A percentile compares a stretch with the other conserved stretches of the same genome.
These are phyloP conservation scores for Penaeus japonicus DNA, from an alignment of 1,140 invertebrate species.

Conservation along the genomic window DNA sequence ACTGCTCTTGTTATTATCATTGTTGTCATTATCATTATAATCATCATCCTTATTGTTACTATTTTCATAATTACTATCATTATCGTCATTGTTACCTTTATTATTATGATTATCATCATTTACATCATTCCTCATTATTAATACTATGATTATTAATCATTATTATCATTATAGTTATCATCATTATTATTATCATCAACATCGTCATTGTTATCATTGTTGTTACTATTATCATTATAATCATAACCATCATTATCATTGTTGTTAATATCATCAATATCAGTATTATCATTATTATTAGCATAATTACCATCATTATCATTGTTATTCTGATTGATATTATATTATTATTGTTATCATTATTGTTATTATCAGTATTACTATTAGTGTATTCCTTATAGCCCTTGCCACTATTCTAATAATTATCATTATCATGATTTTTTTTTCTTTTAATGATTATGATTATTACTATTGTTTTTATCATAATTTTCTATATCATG, in stretches of 20 bases:
- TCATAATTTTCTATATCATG: too few species aligned
- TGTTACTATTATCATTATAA: background rate
- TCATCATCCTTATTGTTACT: background rate
- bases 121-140: background rate
- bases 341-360: background rate
- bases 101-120: background rate
- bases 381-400: background rate
- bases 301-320: too few species aligned
- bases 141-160: background rate
- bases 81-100: background rate
- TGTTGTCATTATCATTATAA: background rate
- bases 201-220: background rate
- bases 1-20: background rate
- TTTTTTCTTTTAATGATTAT: background rate
- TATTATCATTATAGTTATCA: background rate
- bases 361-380: background rate
- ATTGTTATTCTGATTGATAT: too few species aligned
- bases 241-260: background rate
- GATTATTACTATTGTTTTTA: too few species aligned
- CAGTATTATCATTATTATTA: background rate
- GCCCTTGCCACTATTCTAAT: background rate
- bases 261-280: background rate
- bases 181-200: background rate
- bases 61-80: background rate
- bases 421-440: background rate